These are phyloP conservation scores for Nothoprocta perdicaria DNA, from an alignment of 2,113 vertebrate genomes.

Conservation along the genomic window DNA sequence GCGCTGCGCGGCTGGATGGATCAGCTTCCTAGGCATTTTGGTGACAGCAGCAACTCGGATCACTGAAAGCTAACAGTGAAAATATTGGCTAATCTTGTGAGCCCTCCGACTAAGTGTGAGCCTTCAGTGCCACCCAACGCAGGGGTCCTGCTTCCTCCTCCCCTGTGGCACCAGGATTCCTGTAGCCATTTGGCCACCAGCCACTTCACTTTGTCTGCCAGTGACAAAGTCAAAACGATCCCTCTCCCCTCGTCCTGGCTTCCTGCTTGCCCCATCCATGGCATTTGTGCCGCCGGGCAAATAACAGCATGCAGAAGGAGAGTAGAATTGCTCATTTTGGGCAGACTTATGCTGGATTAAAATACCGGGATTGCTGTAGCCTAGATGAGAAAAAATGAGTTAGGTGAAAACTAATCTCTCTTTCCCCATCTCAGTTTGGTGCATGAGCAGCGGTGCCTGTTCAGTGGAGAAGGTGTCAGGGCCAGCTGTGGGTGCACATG, in stretches of 20 bases:
- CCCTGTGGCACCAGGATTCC: conserved; percentile 23
- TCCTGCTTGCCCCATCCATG: background rate
- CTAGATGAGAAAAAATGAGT: conserved; percentile 23
- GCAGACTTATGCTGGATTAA: conserved; percentile 23
- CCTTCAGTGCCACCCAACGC: background rate
- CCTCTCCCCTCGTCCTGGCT: background rate
- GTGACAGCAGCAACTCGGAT: conserved; percentile 8
- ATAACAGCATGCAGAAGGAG: background rate
- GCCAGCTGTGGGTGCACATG: background rate
- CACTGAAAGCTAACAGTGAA: conserved; percentile 17
- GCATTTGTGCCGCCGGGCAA: conserved; percentile 35
- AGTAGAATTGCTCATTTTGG: conserved; percentile 27
- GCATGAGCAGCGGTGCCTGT: conserved; percentile 6
- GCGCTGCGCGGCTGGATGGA: background rate
- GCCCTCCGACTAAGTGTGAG: conserved; percentile 5
- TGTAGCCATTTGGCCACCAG: background rate
- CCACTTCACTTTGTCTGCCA: background rate
- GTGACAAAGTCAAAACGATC: background rate
- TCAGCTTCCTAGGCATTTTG: background rate
- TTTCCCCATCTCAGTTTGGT: background rate
- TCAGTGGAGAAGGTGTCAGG: conserved; percentile 3
- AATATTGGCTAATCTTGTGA: conserved; percentile 25
- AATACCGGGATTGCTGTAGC: conserved; percentile 17
- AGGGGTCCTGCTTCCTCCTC: background rate
- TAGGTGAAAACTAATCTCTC: conserved; percentile 8